Evolutionary conservation across 2,797 vertebrate genomes (phyloP).

Genomic region (Peromyscus attwateri): DNA sequence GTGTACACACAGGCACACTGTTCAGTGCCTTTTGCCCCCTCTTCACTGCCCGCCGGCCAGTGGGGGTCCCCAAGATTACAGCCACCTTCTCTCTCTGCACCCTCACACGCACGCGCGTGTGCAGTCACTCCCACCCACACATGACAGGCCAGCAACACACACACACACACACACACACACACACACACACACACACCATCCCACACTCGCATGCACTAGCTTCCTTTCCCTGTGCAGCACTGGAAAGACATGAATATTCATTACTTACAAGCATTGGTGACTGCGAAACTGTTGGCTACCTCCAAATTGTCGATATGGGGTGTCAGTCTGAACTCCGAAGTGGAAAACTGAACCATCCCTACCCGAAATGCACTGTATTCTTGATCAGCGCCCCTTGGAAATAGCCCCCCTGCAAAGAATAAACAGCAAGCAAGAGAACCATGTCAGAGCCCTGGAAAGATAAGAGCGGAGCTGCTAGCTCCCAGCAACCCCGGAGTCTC

Average conservation of each 20-base stretch:
- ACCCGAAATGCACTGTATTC: slow-evolving; percentile 99
- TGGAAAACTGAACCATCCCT: slow-evolving; percentile 98
- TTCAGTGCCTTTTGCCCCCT: neutral
- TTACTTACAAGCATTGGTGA: slow-evolving; percentile 99
- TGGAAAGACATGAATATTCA: slow-evolving; percentile 72
- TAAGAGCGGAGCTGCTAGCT: neutral
- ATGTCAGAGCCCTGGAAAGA: slow-evolving; percentile 68
- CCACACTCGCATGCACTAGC: slow-evolving; percentile 17
- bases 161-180: neutral
- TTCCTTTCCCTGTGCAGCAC: slow-evolving; percentile 43
- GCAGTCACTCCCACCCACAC: slow-evolving; percentile 65
- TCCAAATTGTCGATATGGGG: slow-evolving; percentile 99
- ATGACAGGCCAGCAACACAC: neutral
- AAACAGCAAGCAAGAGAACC: slow-evolving; percentile 73
- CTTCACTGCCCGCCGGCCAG: neutral
- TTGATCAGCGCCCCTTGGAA: slow-evolving; percentile 98
- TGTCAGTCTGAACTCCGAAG: slow-evolving; percentile 97
- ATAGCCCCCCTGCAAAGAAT: slow-evolving; percentile 94
- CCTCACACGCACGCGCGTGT: slow-evolving; percentile 60
- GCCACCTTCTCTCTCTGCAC: slow-evolving; percentile 57
- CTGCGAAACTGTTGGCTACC: slow-evolving; percentile 99
- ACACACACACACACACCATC: slow-evolving; percentile 44
- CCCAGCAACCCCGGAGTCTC: neutral
- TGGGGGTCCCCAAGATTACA: slow-evolving; percentile 70
- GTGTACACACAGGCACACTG: slow-evolving; percentile 56